These are phyloP conservation scores for Ditylenchus weischeri DNA, from an alignment of 2,888 invertebrate species.

Conservation along the genomic window DNA sequence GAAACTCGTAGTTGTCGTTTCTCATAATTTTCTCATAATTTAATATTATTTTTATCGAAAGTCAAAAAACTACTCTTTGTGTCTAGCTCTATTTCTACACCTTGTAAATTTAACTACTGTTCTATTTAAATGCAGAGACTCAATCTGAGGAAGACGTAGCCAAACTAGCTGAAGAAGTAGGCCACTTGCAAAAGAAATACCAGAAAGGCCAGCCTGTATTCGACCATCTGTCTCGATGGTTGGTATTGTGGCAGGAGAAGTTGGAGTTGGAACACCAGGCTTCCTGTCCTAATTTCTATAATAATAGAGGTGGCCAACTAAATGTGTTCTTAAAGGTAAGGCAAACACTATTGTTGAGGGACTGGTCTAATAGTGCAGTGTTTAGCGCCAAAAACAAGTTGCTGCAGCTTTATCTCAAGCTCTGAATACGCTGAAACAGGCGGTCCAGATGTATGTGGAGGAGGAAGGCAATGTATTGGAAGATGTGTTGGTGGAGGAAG, in stretches of 20 bases:
- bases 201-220: not conserved
- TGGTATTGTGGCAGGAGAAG: conserved; percentile 1
- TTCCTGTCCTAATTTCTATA: conserved; percentile 1
- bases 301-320: conserved; percentile 10
- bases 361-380: not conserved
- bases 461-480: not conserved
- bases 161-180: not conserved
- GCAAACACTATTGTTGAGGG: not conserved
- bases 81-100: too few relatives aligned
- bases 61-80: too few relatives aligned
- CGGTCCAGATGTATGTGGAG: not conserved
- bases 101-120: not conserved
- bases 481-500: conserved; percentile 1
- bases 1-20: too few relatives aligned
- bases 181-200: not conserved
- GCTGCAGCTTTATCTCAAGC: not conserved
- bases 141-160: not conserved
- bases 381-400: conserved; percentile 8
- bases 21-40: too few relatives aligned
- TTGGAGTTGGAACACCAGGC: conserved; percentile 6
- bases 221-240: not conserved
- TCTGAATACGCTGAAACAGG: not conserved
- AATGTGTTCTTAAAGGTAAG: not conserved
- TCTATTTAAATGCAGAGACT: not conserved
- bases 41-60: too few relatives aligned